phyloP scores from a whole-genome alignment of 2,113 vertebrate species.

The Condylura cristata region DNA sequence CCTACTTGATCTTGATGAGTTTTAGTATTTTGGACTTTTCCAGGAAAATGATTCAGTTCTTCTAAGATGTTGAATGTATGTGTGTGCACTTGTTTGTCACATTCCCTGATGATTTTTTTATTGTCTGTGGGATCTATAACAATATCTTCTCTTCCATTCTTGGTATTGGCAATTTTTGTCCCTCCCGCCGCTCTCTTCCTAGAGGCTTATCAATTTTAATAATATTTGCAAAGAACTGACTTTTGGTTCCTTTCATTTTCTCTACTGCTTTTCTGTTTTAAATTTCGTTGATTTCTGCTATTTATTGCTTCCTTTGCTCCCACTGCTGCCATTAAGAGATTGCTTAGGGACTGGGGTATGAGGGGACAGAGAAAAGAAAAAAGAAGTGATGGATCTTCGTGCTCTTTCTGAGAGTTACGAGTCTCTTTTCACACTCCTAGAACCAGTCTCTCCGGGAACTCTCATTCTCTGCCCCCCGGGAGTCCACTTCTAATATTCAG shows the following conservation, averaged over 20 bases:
- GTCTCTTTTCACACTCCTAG: background rate
- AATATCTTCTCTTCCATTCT: background rate
- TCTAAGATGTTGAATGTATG: slow-evolving; percentile 1
- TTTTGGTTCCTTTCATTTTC: background rate
- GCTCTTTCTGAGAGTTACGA: background rate
- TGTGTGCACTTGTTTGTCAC: background rate
- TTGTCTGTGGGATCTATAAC: background rate
- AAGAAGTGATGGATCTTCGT: background rate
- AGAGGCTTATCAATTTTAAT: slow-evolving; percentile 4
- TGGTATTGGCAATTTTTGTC: background rate
- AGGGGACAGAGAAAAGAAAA: slow-evolving; percentile 10
- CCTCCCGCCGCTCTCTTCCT: background rate
- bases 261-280: slow-evolving; percentile 15
- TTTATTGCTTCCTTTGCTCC: slow-evolving; percentile 25
- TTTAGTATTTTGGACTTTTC: background rate
- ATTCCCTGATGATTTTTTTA: background rate
- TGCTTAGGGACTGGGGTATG: background rate
- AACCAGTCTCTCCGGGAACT: background rate
- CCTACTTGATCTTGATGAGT: slow-evolving; percentile 19
- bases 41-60: background rate
- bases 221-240: slow-evolving; percentile 41
- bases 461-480: background rate
- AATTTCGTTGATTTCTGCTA: slow-evolving; percentile 21
- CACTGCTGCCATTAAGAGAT: background rate
- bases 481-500: background rate